phyloP scores from a whole-genome alignment of 2,113 vertebrate genomes.

The Menidia beryllina region DNA sequence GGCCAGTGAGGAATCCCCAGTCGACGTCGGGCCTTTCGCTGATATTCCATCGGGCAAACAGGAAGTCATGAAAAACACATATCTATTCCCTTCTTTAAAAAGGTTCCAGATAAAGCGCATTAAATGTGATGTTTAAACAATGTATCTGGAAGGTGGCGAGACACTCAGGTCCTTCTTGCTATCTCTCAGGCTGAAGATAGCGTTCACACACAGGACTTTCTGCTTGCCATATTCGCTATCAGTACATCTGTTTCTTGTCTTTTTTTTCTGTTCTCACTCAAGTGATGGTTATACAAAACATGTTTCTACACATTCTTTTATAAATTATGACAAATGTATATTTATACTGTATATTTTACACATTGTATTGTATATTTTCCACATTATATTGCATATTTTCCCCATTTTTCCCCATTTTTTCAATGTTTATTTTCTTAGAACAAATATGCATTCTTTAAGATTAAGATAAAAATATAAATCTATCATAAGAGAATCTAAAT shows the following conservation, averaged over 20 bases:
- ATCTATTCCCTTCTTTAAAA: conserved; percentile 71
- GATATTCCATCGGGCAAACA: conserved; percentile 11
- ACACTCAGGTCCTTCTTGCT: conserved; percentile 76
- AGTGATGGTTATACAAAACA: no score
- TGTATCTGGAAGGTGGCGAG: conserved; percentile 63
- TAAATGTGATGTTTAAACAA: conserved; percentile 78
- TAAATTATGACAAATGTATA: background rate
- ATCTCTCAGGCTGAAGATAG: conserved; percentile 68
- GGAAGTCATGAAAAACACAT: conserved; percentile 51
- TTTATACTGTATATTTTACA: no score
- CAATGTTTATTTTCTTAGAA: no score
- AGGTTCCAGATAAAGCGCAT: conserved; percentile 76
- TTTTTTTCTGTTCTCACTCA: no score
- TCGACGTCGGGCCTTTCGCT: conserved; percentile 20
- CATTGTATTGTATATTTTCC: no score
- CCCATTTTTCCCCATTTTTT: no score
- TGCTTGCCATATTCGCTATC: conserved; percentile 36
- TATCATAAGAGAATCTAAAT: no score
- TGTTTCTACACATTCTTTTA: background rate
- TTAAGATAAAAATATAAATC: no score
- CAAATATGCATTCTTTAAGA: no score
- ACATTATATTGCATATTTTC: no score
- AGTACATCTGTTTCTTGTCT: conserved; percentile 31
- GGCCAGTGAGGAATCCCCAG: conserved; percentile 46
- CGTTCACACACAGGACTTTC: conserved; percentile 39